Evolutionary conservation across 2,113 vertebrate species (phyloP), one percentile per base, ranked within the genome.

Genomic region (Barnardius zonarius): DNA sequence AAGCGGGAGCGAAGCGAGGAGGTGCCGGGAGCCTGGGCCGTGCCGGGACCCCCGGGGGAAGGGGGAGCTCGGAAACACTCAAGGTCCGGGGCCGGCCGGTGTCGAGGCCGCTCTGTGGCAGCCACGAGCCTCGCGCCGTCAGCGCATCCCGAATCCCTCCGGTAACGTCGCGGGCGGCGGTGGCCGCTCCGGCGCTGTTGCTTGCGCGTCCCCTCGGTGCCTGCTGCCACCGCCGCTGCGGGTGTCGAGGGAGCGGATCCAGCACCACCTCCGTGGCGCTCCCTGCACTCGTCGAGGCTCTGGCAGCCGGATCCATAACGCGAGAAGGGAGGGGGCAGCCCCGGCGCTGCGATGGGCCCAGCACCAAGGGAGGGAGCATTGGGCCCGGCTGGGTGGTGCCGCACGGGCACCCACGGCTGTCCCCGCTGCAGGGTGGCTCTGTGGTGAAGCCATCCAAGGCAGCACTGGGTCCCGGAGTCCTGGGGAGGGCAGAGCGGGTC

Each of bases 371-470:
- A 25, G 44, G 92, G 13, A 86, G 87, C 69, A 24, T 37, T 1
- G 1, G 52, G 25, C 22, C 37, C 2, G 15, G 51, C 43, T 25
- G 43, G 7, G 72, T 4, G n/a, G n/a, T 24, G 63, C 31, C 55
- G 23, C 0, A 0, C 1, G 7, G 83, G 79, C 66, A 55, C 73
- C 28, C 11, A 7, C 0, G 1, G 46, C 37, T 8, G 79, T 30
- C 49, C 63, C 41, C 5, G 35, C 54, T 39, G 75, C 54, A 11
- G 64, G 72, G 46, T 0, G 5, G 62, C 48, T 87, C 7, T 19
- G 2, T 2, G 62, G 67, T 1, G 0, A 54, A 41, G 33, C 61
- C 3, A 0, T 25, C 33, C 22, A 0, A 3, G 61, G 43, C 39
- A 6, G 49, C 4, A 1, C 33, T 18, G 4, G 10, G 0, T 22